phyloP scores from a whole-genome alignment of 2,797 vertebrate species.

The Microchirus variegatus region DNA sequence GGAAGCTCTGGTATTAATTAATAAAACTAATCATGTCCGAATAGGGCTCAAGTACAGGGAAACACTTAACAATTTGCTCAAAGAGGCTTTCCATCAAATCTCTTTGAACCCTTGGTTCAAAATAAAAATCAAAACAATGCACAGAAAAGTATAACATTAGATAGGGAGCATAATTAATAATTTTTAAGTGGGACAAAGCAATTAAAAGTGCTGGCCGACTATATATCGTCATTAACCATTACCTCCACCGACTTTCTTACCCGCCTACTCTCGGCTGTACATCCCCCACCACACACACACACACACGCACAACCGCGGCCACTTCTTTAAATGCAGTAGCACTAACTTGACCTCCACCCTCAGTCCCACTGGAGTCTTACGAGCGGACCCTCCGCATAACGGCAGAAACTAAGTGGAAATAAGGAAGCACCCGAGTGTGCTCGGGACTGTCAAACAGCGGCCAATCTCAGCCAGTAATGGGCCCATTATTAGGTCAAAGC shows the following conservation, averaged over 20 bases:
- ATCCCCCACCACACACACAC: neutral
- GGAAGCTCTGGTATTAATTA: too few species aligned
- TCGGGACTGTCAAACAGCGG: conserved; percentile 55
- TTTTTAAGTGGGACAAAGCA: too few species aligned
- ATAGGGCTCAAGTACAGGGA: too few species aligned
- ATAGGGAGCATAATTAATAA: too few species aligned
- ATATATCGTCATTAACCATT: conserved; percentile 27
- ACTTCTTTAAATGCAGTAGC: conserved; percentile 15
- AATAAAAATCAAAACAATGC: too few species aligned
- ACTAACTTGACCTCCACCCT: conserved; percentile 26
- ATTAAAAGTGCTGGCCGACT: conserved; percentile 10
- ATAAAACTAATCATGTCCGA: too few species aligned
- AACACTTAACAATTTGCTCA: too few species aligned
- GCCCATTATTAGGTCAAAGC: conserved; percentile 63
- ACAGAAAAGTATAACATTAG: too few species aligned
- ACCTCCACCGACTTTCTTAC: conserved; percentile 6
- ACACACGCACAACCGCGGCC: neutral
- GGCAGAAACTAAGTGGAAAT: conserved; percentile 28
- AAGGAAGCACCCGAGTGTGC: conserved; percentile 40
- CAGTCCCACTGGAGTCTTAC: conserved; percentile 16
- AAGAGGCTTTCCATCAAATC: too few species aligned
- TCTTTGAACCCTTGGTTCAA: too few species aligned
- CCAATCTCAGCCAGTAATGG: conserved; percentile 65
- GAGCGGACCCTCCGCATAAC: conserved; percentile 25
- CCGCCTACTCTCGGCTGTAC: neutral